These are phyloP conservation scores for Eupithecia inturbata DNA, from an alignment of 2,888 invertebrate genomes.

Conservation along the genomic window DNA sequence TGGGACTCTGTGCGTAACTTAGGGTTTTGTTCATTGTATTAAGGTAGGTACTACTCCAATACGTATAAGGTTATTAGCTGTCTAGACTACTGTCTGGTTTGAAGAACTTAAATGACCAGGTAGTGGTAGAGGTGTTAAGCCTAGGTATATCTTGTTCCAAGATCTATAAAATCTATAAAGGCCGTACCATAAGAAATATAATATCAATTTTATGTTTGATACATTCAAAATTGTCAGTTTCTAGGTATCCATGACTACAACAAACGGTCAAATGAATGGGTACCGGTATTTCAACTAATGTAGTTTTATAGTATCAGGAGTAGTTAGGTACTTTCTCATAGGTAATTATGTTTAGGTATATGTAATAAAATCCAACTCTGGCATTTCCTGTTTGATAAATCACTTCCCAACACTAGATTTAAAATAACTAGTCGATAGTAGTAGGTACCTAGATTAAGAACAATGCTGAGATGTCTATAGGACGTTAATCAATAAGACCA, in stretches of 20 bases:
- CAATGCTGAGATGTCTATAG: not conserved
- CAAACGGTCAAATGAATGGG: not conserved
- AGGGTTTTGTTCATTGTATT: conserved; percentile 17
- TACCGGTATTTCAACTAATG: not conserved
- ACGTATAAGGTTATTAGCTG: not conserved
- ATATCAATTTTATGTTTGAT: not conserved
- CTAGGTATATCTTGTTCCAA: not conserved
- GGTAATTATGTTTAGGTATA: not conserved
- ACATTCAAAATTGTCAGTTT: not conserved
- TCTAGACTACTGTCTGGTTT: conserved; percentile 20
- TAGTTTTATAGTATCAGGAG: conserved; percentile 4
- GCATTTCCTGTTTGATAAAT: not conserved
- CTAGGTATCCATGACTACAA: not conserved
- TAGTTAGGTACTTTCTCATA: too few relatives aligned
- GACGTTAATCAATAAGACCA: not conserved
- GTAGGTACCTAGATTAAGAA: not conserved
- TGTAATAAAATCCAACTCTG: not conserved
- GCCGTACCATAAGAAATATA: not conserved
- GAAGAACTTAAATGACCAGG: conserved; percentile 16
- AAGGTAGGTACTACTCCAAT: not conserved
- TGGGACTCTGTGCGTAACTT: not conserved
- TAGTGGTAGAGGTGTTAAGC: not conserved
- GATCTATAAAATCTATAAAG: not conserved
- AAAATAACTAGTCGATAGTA: not conserved
- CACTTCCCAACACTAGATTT: not conserved